Evolutionary conservation across 2,888 invertebrate genomes (phyloP), one percentile per base, ranked within the genome.

Genomic region (Alitta virens): DNA sequence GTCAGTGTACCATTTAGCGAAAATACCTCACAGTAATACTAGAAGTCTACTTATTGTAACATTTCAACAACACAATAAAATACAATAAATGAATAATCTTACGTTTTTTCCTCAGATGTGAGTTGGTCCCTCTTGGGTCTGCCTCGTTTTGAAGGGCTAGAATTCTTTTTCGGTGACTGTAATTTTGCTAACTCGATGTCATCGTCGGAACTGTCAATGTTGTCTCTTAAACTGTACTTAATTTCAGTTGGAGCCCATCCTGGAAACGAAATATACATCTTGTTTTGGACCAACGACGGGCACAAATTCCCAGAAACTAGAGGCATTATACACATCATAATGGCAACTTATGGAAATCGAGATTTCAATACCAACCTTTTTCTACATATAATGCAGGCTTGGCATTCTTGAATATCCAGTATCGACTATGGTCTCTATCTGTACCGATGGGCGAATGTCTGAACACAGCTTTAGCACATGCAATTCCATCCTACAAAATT

Each of bases 381-480:
- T 82, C 82, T 3, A 83, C 71, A 73, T 71, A 75, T 50, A 81
- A 64, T 5, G 80, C 82, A 9, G 82, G 80, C 1, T 78, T 76
- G 2, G 76, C 72, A 55, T 72, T 71, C 27, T 55, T n/a, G 49
- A 70, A 70, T 18, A 70, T 26, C 83, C 83, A 83, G 72, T 83
- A 83, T 14, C 83, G 74, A 60, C 74, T 75, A 69, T 83, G 82
- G 67, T 81, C 70, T 21, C 83, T 71, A 63, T 83, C 83, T 9
- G 73, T 72, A 2, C 83, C 83, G 18, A 83, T 72, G 0, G 83
- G 81, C 9, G 68, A 62, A 27, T 74, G 73, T 55, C 81, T 61
- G 54, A 75, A 68, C 12, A 75, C 75, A 23, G 72, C 60, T 66
- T 76, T 77, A 12, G 79, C 77, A 16, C 72, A 57, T 16, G 62